A percentile compares a stretch with the other conserved stretches of the same genome.
These are phyloP conservation scores for Pangasius larnaudii DNA, from an alignment of 2,797 vertebrate genomes.

Conservation along the genomic window DNA sequence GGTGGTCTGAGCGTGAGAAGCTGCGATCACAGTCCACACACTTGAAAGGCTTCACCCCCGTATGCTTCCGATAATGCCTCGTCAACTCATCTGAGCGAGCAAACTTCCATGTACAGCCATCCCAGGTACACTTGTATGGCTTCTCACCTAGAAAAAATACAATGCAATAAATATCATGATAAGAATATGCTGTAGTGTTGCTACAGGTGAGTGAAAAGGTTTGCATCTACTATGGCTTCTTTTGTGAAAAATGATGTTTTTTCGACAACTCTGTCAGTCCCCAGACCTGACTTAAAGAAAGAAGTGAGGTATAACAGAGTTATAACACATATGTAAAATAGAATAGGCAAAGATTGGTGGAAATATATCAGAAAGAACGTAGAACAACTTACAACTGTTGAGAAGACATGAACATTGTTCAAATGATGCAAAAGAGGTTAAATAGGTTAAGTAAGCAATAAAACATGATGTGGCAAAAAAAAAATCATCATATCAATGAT, in stretches of 20 bases:
- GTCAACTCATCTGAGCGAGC: conserved; percentile 99
- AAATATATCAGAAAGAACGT: not conserved
- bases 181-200: not conserved
- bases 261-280: not conserved
- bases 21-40: conserved; percentile 99
- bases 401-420: not conserved
- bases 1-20: conserved; percentile 98
- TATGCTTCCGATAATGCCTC: conserved; percentile 98
- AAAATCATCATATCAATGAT: not conserved
- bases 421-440: not conserved
- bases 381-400: not conserved
- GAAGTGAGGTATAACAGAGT: not conserved
- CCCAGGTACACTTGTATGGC: conserved; percentile 99
- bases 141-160: conserved; percentile 87
- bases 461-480: not conserved
- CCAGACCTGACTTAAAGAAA: not conserved
- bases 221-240: not conserved
- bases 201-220: not conserved
- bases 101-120: conserved; percentile 99
- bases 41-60: conserved; percentile 99
- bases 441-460: not conserved
- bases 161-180: not conserved
- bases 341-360: not conserved
- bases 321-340: not conserved
- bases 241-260: not conserved